Conservation (phyloP, 2,797 vertebrate genomes). For the Xenentodon cancila region DNA sequence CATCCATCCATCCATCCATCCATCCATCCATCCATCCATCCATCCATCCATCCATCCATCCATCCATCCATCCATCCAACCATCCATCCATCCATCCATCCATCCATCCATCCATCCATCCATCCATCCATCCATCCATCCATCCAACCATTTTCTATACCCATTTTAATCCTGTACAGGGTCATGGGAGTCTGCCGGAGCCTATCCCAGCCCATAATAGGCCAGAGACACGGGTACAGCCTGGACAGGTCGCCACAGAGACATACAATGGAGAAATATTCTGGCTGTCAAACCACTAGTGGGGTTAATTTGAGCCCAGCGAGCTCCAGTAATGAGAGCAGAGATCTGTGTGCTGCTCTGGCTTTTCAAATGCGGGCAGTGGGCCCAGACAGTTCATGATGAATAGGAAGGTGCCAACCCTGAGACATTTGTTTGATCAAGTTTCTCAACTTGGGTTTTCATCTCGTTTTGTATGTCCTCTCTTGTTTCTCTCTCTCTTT, state of each 20-base stretch:
- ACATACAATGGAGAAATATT: conserved; percentile 44
- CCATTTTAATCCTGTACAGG: no score
- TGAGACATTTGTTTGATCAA: conserved; percentile 48
- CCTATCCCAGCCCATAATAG: no score
- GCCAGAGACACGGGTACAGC: no score
- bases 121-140: no score
- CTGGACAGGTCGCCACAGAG: conserved; percentile 15
- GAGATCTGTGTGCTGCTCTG: conserved; percentile 17
- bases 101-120: no score
- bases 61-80: no score
- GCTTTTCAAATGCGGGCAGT: conserved; percentile 43
- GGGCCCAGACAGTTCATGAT: conserved; percentile 26
- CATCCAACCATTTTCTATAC: no score
- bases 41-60: no score
- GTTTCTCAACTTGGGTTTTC: not conserved
- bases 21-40: no score
- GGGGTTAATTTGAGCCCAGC: conserved; percentile 46
- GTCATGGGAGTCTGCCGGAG: no score
- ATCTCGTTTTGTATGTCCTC: not conserved
- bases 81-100: no score
- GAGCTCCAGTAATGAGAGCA: conserved; percentile 40
- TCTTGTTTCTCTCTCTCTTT: not conserved
- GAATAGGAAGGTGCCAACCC: conserved; percentile 18
- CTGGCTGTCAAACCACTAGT: conserved; percentile 42
- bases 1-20: no score